Percentiles rank a stretch among this genome's conserved stretches.
Conservation (phyloP, 2,113 vertebrate genomes). For the Carassius gibelio region DNA sequence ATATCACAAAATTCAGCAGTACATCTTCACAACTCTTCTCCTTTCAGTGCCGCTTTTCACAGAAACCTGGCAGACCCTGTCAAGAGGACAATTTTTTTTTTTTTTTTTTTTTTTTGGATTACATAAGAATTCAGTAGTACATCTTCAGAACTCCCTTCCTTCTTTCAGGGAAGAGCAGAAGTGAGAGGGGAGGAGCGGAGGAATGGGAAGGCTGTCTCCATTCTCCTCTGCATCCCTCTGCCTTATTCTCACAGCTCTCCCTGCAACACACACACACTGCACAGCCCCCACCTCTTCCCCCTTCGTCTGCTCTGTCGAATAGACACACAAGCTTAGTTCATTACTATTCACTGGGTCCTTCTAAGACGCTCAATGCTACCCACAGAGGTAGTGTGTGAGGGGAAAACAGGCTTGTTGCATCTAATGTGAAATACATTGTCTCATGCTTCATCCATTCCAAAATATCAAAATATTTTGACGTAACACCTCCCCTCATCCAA, state of each 20-base stretch:
- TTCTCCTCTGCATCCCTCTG: constrained; percentile 62
- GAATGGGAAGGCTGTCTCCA: constrained; percentile 48
- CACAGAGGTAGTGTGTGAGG: constrained; percentile 29
- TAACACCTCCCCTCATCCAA: neutral
- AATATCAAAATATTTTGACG: neutral
- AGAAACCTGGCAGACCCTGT: constrained; percentile 26
- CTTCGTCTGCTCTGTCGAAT: constrained; percentile 68
- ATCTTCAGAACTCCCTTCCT: constrained; percentile 48
- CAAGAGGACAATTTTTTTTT: constrained; percentile 34
- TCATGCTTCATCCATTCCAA: neutral
- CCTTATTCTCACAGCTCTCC: constrained; percentile 63
- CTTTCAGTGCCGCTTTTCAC: constrained; percentile 54
- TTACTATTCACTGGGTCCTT: constrained; percentile 80
- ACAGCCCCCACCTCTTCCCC: constrained; percentile 39
- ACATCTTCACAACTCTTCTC: constrained; percentile 21
- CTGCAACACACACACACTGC: constrained; percentile 66
- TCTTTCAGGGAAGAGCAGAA: constrained; percentile 48
- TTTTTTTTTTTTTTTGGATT: neutral
- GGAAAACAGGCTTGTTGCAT: neutral
- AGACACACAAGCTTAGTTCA: constrained; percentile 77
- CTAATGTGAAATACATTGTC: neutral
- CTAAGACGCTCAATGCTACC: constrained; percentile 71
- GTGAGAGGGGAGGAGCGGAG: constrained; percentile 41
- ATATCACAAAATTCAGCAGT: constrained; percentile 7
- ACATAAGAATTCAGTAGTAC: constrained; percentile 39